phyloP scores from a whole-genome alignment of 1,140 invertebrate species.

The Forficula auricularia region DNA sequence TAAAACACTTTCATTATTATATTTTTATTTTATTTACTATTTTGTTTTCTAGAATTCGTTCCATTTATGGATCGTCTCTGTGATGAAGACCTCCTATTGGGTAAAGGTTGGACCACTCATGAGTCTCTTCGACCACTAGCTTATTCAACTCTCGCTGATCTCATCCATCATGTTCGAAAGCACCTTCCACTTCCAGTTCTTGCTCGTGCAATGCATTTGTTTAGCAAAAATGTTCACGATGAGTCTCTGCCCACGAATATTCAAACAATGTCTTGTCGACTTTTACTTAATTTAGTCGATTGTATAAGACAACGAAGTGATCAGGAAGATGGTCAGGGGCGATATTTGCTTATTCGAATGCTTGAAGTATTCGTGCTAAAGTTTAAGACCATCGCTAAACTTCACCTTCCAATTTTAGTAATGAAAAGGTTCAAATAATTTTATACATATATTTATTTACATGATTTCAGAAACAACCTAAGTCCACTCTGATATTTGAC shows the following conservation, averaged over 20 bases:
- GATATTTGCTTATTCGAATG: slow-evolving; percentile 75
- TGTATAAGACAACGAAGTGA: slow-evolving; percentile 74
- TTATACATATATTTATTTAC: slow-evolving; percentile 6
- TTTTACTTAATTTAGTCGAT: slow-evolving; percentile 84
- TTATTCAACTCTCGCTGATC: slow-evolving; percentile 86
- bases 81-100: slow-evolving; percentile 81
- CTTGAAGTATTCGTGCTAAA: slow-evolving; percentile 88
- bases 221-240: slow-evolving; percentile 92
- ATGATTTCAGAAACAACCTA: no score
- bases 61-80: slow-evolving; percentile 83
- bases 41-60: slow-evolving; percentile 56
- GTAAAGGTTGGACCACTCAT: slow-evolving; percentile 82
- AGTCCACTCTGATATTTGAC: no score
- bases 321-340: slow-evolving; percentile 45
- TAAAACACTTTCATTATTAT: no score
- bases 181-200: slow-evolving; percentile 68
- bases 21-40: not conserved
- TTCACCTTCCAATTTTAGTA: slow-evolving; percentile 74
- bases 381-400: slow-evolving; percentile 86
- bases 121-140: slow-evolving; percentile 82
- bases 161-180: slow-evolving; percentile 90
- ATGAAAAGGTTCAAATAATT: slow-evolving; percentile 64
- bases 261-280: slow-evolving; percentile 91
- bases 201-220: slow-evolving; percentile 76
- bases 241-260: slow-evolving; percentile 79